Conservation (phyloP, 2,113 vertebrate species). For the Chrysochloris asiatica region DNA sequence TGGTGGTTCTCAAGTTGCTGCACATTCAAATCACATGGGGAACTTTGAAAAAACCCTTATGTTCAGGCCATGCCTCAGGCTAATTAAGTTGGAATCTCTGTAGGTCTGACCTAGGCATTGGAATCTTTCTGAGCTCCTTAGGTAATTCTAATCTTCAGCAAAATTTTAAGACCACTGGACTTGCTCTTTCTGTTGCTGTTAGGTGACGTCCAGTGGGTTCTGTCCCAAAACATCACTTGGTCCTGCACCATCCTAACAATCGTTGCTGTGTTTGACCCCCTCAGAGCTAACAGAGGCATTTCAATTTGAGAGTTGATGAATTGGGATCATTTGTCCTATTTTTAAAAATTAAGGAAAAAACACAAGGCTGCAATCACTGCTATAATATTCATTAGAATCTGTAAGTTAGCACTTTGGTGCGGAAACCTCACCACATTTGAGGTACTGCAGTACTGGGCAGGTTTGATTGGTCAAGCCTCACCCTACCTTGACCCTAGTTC, state of each 20-base stretch:
- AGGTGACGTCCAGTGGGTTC: no score
- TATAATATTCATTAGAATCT: neutral
- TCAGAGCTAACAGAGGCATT: no score
- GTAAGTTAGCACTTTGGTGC: neutral
- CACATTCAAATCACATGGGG: neutral
- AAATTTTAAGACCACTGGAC: neutral
- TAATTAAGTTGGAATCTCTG: neutral
- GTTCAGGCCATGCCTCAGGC: neutral
- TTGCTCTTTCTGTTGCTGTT: neutral
- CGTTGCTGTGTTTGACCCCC: no score
- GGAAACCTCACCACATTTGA: neutral
- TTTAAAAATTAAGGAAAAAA: conserved; percentile 32
- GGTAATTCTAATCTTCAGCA: neutral
- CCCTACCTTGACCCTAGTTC: neutral
- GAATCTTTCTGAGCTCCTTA: neutral
- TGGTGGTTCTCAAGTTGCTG: neutral
- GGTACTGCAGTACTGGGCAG: neutral
- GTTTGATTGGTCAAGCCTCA: neutral
- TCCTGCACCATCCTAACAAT: no score
- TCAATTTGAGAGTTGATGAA: neutral
- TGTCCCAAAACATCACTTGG: no score
- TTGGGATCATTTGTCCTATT: neutral
- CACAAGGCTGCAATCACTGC: neutral
- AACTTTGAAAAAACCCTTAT: neutral
- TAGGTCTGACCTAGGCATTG: neutral